These are phyloP conservation scores for Agonopterix arenella DNA, from an alignment of 2,888 invertebrate species.

Conservation along the genomic window DNA sequence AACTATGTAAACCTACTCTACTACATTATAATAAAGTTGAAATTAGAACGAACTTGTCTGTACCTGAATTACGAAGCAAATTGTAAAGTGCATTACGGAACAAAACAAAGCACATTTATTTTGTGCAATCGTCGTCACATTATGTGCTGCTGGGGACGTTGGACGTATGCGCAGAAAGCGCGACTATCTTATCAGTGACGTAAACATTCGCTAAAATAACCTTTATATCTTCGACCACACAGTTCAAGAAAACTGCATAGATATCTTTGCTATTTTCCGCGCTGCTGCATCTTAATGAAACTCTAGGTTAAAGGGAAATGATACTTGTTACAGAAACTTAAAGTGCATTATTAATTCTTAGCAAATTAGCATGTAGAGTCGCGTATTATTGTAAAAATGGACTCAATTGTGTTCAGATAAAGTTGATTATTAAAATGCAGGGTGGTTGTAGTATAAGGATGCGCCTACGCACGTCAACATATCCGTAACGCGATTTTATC, in stretches of 20 bases:
- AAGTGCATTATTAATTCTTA: neutral
- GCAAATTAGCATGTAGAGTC: neutral
- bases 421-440: no score
- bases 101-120: constrained; percentile 41
- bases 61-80: constrained; percentile 21
- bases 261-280: no score
- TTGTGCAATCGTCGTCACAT: constrained; percentile 40
- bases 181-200: constrained; percentile 1
- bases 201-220: neutral
- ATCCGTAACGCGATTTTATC: constrained; percentile 47
- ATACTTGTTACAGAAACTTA: neutral
- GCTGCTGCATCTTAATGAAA: neutral
- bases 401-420: no score
- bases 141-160: constrained; percentile 38
- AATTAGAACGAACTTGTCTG: constrained; percentile 5
- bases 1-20: constrained; percentile 1
- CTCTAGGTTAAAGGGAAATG: neutral
- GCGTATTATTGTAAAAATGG: no score
- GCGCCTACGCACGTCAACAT: constrained; percentile 61
- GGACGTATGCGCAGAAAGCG: constrained; percentile 24
- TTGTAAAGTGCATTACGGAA: constrained; percentile 28
- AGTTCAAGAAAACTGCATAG: no score
- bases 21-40: constrained; percentile 3
- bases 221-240: neutral
- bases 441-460: constrained; percentile 9